A percentile compares a stretch with the other conserved stretches of the same genome.
phyloP scores from a whole-genome alignment of 37 sponge, comb jelly and placozoan genomes.

The Chondrosia reniformis region DNA sequence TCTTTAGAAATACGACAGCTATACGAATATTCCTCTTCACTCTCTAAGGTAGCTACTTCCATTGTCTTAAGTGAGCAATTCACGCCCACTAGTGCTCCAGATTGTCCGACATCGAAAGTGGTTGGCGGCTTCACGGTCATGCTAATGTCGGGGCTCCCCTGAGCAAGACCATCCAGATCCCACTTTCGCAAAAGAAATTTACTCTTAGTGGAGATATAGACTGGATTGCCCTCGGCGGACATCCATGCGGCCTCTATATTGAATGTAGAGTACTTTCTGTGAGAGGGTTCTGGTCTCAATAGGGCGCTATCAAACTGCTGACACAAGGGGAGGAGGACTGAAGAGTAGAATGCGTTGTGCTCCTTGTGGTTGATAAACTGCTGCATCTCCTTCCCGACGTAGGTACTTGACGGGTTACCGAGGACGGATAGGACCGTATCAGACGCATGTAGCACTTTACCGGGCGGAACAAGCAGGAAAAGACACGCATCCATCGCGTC shows the following conservation, averaged over 20 bases:
- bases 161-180: background rate
- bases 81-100: constrained; percentile 37
- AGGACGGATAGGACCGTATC: constrained; percentile 39
- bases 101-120: constrained; percentile 28
- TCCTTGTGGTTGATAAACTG: constrained; percentile 42
- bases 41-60: constrained; percentile 38
- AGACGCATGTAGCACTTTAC: constrained; percentile 52
- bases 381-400: no score
- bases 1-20: constrained; percentile 46
- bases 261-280: background rate
- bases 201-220: background rate
- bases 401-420: constrained; percentile 35
- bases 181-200: background rate
- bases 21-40: constrained; percentile 53
- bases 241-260: background rate
- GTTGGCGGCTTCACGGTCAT: background rate
- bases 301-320: background rate
- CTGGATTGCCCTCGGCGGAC: background rate
- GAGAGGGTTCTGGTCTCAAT: background rate
- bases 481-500: constrained; percentile 34
- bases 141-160: background rate
- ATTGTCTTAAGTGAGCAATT: constrained; percentile 7
- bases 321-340: constrained; percentile 2
- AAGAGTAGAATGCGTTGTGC: constrained; percentile 21
- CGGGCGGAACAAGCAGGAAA: constrained; percentile 54